Percentiles rank a stretch among this genome's conserved stretches.
Evolutionary conservation across 2,888 invertebrate species (phyloP).

Genomic region (Acrobasis repandana): DNA sequence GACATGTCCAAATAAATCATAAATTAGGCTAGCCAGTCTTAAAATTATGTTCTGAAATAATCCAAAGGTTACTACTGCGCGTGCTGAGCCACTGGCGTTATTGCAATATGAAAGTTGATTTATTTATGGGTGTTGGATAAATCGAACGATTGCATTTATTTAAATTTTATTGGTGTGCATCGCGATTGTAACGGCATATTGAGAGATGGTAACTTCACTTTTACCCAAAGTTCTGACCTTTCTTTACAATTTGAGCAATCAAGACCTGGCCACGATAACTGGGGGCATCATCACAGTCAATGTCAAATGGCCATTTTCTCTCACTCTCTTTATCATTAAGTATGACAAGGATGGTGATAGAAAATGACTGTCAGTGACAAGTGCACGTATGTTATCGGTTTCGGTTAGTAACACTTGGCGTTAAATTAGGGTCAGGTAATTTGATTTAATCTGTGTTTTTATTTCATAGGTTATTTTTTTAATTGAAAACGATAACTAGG

Average conservation of each 20-base stretch:
- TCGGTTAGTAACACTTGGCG: no score
- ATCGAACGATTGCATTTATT: slow-evolving; percentile 69
- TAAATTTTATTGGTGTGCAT: slow-evolving; percentile 45
- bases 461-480: background rate
- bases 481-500: background rate
- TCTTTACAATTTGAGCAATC: no score
- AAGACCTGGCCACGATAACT: no score
- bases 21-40: background rate
- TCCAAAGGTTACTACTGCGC: slow-evolving; percentile 20
- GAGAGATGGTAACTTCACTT: background rate
- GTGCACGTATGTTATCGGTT: no score
- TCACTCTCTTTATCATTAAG: no score
- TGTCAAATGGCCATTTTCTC: no score
- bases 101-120: slow-evolving; percentile 38
- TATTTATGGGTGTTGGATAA: slow-evolving; percentile 57
- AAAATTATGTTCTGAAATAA: slow-evolving; percentile 12
- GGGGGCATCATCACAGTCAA: no score
- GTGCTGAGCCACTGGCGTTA: slow-evolving; percentile 26
- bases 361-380: no score
- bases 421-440: no score
- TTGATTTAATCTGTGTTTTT: no score
- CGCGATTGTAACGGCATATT: slow-evolving; percentile 4
- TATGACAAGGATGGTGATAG: no score
- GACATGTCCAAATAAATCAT: background rate
- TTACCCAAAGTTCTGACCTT: no score